These are phyloP conservation scores for Cacatua alba DNA, from an alignment of 2,113 vertebrate species.

Conservation along the genomic window DNA sequence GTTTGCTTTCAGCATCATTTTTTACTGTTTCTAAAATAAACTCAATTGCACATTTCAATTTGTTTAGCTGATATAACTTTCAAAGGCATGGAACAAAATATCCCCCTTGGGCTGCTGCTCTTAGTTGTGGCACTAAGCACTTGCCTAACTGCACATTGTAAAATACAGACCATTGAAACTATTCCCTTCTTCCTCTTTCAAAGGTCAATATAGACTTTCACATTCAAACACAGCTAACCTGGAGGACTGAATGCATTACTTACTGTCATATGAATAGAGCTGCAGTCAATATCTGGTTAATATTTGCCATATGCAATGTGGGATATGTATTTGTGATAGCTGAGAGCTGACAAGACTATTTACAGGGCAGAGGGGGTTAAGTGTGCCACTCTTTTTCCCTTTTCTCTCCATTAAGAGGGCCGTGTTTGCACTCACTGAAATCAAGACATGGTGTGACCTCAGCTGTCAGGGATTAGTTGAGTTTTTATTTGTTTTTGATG, in stretches of 20 bases:
- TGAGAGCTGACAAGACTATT: constrained; percentile 58
- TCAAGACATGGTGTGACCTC: constrained; percentile 40
- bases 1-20: neutral
- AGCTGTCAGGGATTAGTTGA: constrained; percentile 6
- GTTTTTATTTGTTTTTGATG: constrained; percentile 40
- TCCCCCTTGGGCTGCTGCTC: neutral
- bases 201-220: constrained; percentile 38
- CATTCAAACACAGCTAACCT: neutral
- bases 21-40: neutral
- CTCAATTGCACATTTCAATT: neutral
- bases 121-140: neutral
- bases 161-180: neutral
- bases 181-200: constrained; percentile 9
- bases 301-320: constrained; percentile 51
- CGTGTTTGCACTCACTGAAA: constrained; percentile 18
- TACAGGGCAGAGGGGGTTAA: constrained; percentile 41
- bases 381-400: neutral
- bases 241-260: neutral
- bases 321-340: constrained; percentile 24
- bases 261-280: constrained; percentile 11
- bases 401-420: constrained; percentile 24
- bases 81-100: neutral
- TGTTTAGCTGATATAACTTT: neutral
- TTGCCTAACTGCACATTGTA: neutral
- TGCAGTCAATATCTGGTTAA: constrained; percentile 65